phyloP scores from a whole-genome alignment of 2,797 vertebrate species.

The Rhabdophis nuchalis region DNA sequence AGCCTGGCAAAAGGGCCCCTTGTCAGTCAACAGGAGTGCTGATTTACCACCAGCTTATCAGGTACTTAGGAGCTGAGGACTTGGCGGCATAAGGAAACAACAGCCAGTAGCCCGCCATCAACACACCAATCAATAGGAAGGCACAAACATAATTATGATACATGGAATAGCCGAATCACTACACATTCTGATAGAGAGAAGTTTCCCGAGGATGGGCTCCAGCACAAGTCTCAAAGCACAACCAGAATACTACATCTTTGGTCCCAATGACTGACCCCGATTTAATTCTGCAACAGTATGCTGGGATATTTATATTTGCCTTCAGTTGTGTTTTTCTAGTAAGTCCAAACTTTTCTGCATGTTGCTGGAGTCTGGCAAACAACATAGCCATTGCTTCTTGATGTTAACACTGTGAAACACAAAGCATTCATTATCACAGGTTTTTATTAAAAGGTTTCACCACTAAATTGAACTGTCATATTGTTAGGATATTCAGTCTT shows the following conservation, averaged over 20 bases:
- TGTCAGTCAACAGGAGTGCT: not conserved
- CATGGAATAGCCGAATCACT: not conserved
- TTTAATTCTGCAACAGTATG: not conserved
- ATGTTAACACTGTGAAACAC: constrained; percentile 72
- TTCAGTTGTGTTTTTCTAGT: not conserved
- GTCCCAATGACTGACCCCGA: not conserved
- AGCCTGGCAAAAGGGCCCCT: not conserved
- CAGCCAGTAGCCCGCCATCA: not conserved
- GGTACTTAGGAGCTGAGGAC: not conserved
- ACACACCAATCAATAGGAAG: not conserved
- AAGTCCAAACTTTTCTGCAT: constrained; percentile 57
- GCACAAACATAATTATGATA: not conserved
- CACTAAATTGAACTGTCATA: constrained; percentile 78
- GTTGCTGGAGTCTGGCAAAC: constrained; percentile 63
- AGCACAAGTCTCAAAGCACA: not conserved
- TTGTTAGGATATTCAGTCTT: too few relatives aligned
- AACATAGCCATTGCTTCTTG: constrained; percentile 58
- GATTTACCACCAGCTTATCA: not conserved
- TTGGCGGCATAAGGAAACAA: not conserved
- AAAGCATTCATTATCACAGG: constrained; percentile 72
- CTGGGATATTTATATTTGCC: not conserved
- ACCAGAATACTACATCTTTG: not conserved
- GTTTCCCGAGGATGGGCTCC: not conserved
- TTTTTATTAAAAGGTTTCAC: constrained; percentile 80
- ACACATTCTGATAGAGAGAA: not conserved